Evolutionary conservation across 2,797 vertebrate species (phyloP).

Genomic region (Thaleichthys pacificus): DNA sequence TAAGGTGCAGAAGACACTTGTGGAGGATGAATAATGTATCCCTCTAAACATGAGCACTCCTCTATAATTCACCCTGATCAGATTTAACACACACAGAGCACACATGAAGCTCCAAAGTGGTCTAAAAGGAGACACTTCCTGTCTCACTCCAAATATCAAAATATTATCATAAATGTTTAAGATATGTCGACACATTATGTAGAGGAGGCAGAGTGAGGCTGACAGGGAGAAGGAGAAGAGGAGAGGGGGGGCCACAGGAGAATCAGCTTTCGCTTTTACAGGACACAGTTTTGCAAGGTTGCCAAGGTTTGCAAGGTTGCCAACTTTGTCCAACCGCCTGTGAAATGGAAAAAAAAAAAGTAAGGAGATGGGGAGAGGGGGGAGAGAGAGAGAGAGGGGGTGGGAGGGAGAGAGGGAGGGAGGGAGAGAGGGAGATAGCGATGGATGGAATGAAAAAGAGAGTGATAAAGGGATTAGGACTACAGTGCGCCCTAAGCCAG

Average conservation of each 20-base stretch:
- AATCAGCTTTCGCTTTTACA: slow-evolving; percentile 38
- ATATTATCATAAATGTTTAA: slow-evolving; percentile 44
- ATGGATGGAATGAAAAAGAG: no score
- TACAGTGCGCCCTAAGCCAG: no score
- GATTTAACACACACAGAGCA: slow-evolving; percentile 52
- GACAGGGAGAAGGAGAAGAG: slow-evolving; percentile 12
- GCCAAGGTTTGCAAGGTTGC: no score
- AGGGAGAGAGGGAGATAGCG: neutral
- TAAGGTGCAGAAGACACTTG: slow-evolving; percentile 1
- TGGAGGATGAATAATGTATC: slow-evolving; percentile 60
- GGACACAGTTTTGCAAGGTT: slow-evolving; percentile 47
- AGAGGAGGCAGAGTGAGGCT: slow-evolving; percentile 41
- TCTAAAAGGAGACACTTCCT: slow-evolving; percentile 19
- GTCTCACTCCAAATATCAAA: slow-evolving; percentile 26
- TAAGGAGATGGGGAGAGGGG: slow-evolving; percentile 1
- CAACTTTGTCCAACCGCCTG: no score
- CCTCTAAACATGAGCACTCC: slow-evolving; percentile 56
- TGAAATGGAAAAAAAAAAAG: slow-evolving; percentile 22
- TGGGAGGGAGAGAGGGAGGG: slow-evolving; percentile 18
- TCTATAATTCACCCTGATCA: slow-evolving; percentile 64
- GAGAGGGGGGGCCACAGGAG: neutral
- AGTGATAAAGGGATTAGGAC: no score
- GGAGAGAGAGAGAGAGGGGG: slow-evolving; percentile 26
- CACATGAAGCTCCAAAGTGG: slow-evolving; percentile 29
- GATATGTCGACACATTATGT: slow-evolving; percentile 23